Conservation (phyloP, 2,113 vertebrate species). For the Plectropomus leopardus region DNA sequence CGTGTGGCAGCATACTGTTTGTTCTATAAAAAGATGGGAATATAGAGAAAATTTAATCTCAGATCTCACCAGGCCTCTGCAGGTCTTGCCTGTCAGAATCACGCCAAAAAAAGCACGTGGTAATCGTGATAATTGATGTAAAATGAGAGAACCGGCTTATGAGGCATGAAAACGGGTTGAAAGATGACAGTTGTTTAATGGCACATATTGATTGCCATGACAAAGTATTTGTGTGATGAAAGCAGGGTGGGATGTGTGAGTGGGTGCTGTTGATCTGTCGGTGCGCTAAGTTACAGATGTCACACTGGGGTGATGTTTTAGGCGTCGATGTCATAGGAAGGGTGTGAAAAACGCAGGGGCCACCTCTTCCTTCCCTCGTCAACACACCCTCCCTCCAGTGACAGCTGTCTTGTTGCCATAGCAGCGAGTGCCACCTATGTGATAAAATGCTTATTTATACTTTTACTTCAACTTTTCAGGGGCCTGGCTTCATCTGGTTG, state of each 20-base stretch:
- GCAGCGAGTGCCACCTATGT: slow-evolving; percentile 65
- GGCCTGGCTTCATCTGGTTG: slow-evolving; percentile 36
- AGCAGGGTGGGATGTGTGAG: slow-evolving; percentile 14
- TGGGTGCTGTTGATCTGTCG: slow-evolving; percentile 19
- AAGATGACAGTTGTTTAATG: slow-evolving; percentile 40
- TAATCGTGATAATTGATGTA: slow-evolving; percentile 5
- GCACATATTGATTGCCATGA: slow-evolving; percentile 23
- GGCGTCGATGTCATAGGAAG: slow-evolving; percentile 48
- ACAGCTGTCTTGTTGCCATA: slow-evolving; percentile 72
- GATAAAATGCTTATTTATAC: slow-evolving; percentile 70
- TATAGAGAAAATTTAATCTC: slow-evolving; percentile 53
- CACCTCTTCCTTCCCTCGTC: slow-evolving; percentile 38
- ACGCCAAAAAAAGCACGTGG: slow-evolving; percentile 28
- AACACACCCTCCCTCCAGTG: slow-evolving; percentile 62
- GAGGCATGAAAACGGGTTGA: slow-evolving; percentile 6
- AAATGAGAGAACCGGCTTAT: background rate
- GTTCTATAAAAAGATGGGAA: slow-evolving; percentile 50
- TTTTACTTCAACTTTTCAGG: slow-evolving; percentile 67
- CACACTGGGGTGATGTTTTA: slow-evolving; percentile 67
- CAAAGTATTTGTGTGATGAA: background rate
- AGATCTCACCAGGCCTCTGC: slow-evolving; percentile 48
- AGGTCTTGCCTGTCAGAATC: slow-evolving; percentile 40
- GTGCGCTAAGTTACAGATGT: slow-evolving; percentile 40
- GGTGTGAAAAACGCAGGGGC: slow-evolving; percentile 66
- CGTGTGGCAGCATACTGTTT: background rate